Percentiles rank a stretch among this genome's conserved stretches.
phyloP scores from a whole-genome alignment of 1,140 invertebrate genomes.

The Lepidurus packardi region DNA sequence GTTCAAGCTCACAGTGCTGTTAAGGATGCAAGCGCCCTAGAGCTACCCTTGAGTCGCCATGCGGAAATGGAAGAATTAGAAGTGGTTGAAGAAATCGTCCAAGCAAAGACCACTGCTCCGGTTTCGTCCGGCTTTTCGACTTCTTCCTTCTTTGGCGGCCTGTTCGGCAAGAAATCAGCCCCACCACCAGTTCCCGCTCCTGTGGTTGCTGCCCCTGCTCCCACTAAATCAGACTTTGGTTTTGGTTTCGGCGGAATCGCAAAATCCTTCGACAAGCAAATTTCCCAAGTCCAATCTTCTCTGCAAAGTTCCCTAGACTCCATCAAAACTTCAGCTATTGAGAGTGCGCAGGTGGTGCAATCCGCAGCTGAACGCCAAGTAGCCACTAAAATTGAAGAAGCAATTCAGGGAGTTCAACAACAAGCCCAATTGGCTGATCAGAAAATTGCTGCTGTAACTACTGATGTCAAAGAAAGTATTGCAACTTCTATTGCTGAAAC shows the following conservation, averaged over 20 bases:
- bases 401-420: not conserved
- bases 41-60: not conserved
- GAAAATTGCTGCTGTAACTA: not conserved
- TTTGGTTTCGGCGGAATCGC: not conserved
- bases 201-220: not conserved
- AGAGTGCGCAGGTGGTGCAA: not conserved
- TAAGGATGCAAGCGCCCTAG: not conserved
- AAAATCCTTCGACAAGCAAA: not conserved
- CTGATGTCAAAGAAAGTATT: not conserved
- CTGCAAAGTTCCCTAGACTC: not conserved
- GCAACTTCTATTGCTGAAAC: constrained; percentile 36
- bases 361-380: not conserved
- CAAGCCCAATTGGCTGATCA: not conserved
- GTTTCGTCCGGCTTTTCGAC: not conserved
- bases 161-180: constrained; percentile 5
- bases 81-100: not conserved
- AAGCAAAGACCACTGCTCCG: not conserved
- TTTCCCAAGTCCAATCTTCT: constrained; percentile 3
- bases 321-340: not conserved
- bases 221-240: not conserved
- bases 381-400: not conserved
- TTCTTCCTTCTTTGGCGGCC: not conserved
- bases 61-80: not conserved
- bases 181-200: not conserved
- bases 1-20: not conserved